Percentiles rank a stretch among this genome's conserved stretches.
Evolutionary conservation across 2,113 vertebrate species (phyloP).

Genomic region (Oncorhynchus kisutch): DNA sequence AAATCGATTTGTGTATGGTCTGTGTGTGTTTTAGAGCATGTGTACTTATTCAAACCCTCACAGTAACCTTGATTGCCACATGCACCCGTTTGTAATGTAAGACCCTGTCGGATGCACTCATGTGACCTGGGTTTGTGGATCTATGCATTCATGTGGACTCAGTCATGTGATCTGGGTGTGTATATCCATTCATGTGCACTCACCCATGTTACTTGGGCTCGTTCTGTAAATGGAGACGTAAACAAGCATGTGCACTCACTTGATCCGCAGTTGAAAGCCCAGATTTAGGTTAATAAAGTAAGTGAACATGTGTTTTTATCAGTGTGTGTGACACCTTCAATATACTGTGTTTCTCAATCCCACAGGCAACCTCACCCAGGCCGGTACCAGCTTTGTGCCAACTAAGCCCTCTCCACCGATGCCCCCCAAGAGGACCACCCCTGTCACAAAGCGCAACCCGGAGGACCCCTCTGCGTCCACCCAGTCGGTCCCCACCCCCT

Average conservation of each 20-base stretch:
- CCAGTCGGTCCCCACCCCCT: conserved; percentile 49
- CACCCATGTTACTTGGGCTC: conserved; percentile 17
- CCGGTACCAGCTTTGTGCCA: conserved; percentile 68
- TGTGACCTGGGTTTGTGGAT: conserved; percentile 24
- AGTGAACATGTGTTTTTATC: not conserved
- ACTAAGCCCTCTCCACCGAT: conserved; percentile 92
- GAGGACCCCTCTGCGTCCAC: conserved; percentile 59
- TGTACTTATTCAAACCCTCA: too few relatives aligned
- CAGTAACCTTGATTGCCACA: not conserved
- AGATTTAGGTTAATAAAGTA: too few relatives aligned
- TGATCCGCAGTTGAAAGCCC: not conserved
- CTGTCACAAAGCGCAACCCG: conserved; percentile 71
- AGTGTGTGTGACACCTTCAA: not conserved
- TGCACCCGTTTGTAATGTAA: not conserved
- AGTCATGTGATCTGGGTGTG: conserved; percentile 52
- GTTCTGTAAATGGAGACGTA: conserved; percentile 18
- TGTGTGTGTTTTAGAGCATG: not conserved
- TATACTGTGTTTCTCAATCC: conserved; percentile 31
- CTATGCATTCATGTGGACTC: conserved; percentile 48
- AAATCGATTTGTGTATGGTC: not conserved
- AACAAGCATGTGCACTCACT: conserved; percentile 31
- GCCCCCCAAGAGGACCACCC: conserved; percentile 87
- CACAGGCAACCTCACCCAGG: conserved; percentile 85
- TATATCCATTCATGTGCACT: conserved; percentile 43
- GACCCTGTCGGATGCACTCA: conserved; percentile 33